Conservation (phyloP, 2,888 invertebrate genomes). For the Caenorhabditis uteleia region DNA sequence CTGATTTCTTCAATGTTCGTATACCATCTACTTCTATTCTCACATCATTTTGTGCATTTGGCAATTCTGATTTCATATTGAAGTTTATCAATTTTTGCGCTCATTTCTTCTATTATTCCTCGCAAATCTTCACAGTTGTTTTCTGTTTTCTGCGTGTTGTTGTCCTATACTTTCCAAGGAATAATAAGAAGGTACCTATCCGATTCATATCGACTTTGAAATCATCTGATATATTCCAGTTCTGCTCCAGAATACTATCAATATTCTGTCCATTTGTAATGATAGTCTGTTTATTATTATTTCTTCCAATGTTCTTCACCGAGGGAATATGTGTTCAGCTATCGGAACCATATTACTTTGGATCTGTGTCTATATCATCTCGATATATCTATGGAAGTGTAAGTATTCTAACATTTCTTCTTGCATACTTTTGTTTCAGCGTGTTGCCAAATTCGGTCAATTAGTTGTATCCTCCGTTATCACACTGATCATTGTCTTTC, state of each 20-base stretch:
- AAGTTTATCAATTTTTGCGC: slow-evolving; percentile 1
- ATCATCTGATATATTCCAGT: background rate
- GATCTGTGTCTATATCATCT: slow-evolving; percentile 9
- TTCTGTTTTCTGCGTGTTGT: slow-evolving; percentile 19
- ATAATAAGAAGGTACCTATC: slow-evolving; percentile 8
- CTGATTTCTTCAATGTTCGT: slow-evolving; percentile 17
- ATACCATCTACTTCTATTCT: slow-evolving; percentile 14
- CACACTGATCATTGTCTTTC: slow-evolving; percentile 1
- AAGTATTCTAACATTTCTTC: background rate
- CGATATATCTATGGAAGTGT: slow-evolving; percentile 8
- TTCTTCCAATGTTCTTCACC: slow-evolving; percentile 9
- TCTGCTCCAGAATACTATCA: slow-evolving; percentile 6
- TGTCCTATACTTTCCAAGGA: slow-evolving; percentile 10
- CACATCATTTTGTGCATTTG: slow-evolving; percentile 13
- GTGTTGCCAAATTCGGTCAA: background rate
- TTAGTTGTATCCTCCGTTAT: slow-evolving; percentile 5
- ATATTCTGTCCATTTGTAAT: slow-evolving; percentile 6
- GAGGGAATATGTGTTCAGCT: slow-evolving; percentile 11
- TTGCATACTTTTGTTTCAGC: slow-evolving; percentile 1
- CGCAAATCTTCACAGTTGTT: slow-evolving; percentile 22
- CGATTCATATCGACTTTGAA: background rate
- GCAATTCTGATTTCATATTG: background rate
- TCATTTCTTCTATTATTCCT: slow-evolving; percentile 11
- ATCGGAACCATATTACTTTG: slow-evolving; percentile 14
- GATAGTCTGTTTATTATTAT: slow-evolving; percentile 6